Evolutionary conservation across 2,797 vertebrate genomes (phyloP), one percentile per base, ranked within the genome.

Genomic region (Sebastolobus alascanus): DNA sequence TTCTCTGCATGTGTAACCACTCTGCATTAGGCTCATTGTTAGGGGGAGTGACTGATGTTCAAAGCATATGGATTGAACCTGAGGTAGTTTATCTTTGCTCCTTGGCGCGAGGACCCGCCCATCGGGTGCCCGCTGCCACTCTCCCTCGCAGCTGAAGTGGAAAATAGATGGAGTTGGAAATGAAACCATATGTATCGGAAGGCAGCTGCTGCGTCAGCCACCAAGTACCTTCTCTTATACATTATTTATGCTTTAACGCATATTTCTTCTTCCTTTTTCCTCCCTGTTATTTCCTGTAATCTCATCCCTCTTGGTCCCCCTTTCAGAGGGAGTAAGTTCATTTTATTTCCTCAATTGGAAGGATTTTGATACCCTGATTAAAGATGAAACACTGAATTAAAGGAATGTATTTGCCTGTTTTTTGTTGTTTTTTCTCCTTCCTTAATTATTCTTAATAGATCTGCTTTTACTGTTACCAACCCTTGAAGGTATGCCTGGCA

Each of bases 131-230:
- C 9, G 2, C 76, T 82, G 83, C 81, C 79, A 77, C 73, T 79
- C 80, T 77, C 58, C 74, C 66, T 88, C 1, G 8, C n/a, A 29
- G 85, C 85, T 85, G 29, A 81, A 82, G 70, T 73, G 77, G 85
- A 80, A 87, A 87, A 89, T 75, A 70, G 84, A 92, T 90, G 74
- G 73, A 79, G 61, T n/a, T 77, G 75, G 81, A 85, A 89, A 92
- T 87, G 67, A 89, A 87, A 87, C 79, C 82, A 22, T 71, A 84
- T 85, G 85, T 82, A 84, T 81, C 2, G 25, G 63, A 84, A 76
- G 37, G 79, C 82, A 80, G 89, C 89, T 90, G 88, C 92, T 82
- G 90, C 52, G 76, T 89, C 84, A 92, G 89, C 91, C 85, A 20
- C 83, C 68, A 29, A 75, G 22, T 78, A 80, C 78, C 80, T 69